Percentiles rank a stretch among this genome's conserved stretches.
Conservation (phyloP, 2,888 invertebrate genomes). For the Drosophila lutescens region DNA sequence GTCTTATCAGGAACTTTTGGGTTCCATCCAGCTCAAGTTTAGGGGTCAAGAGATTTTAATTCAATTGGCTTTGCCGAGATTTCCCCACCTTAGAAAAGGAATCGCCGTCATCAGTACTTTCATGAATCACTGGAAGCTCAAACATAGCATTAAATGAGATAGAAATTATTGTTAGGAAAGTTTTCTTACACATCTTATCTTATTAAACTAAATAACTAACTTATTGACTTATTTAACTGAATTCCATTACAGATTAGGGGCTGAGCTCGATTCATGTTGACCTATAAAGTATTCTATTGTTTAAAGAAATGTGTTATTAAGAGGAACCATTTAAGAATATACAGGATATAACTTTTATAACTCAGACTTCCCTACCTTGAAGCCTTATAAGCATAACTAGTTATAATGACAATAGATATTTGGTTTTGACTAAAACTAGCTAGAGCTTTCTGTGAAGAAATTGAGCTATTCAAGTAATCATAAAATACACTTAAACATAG, state of each 20-base stretch:
- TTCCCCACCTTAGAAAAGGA: conserved; percentile 8
- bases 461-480: too few species aligned
- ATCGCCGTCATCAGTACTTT: not conserved
- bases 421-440: too few species aligned
- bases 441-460: too few species aligned
- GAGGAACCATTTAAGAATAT: not conserved
- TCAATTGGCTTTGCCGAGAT: conserved; percentile 3
- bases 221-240: too few species aligned
- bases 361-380: not conserved
- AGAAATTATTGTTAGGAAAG: too few species aligned
- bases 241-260: not conserved
- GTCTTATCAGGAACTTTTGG: conserved; percentile 30
- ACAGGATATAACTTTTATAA: not conserved
- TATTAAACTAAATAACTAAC: not conserved
- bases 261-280: too few species aligned
- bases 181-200: not conserved
- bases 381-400: not conserved
- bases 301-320: not conserved
- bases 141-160: not conserved
- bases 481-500: too few species aligned
- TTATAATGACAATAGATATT: not conserved
- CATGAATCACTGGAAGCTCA: not conserved
- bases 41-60: conserved; percentile 8
- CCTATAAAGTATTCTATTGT: not conserved
- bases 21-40: conserved; percentile 22